These are phyloP conservation scores for Macropis europaea DNA, from an alignment of 2,888 invertebrate species.

Conservation along the genomic window DNA sequence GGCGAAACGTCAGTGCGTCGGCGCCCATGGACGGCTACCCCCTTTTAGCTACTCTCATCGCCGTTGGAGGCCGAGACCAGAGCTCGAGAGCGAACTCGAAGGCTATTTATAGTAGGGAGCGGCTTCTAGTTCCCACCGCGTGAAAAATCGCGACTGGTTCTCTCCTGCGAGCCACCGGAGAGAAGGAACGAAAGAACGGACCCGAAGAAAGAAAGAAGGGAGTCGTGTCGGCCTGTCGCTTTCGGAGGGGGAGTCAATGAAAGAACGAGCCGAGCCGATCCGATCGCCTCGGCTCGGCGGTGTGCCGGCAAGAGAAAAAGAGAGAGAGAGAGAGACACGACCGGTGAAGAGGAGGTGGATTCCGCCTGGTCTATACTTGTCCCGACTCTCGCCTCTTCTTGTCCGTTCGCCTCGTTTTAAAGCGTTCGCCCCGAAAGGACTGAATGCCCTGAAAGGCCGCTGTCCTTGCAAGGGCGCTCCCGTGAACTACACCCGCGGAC, in stretches of 20 bases:
- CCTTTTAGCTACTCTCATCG: constrained; percentile 64
- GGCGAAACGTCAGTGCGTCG: constrained; percentile 46
- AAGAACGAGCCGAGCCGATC: constrained; percentile 29
- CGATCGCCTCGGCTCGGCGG: background rate
- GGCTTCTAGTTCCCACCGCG: constrained; percentile 71
- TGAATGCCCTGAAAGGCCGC: constrained; percentile 53
- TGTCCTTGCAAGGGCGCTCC: constrained; percentile 64
- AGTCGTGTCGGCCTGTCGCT: background rate
- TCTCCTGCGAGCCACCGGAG: constrained; percentile 49
- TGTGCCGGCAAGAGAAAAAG: background rate
- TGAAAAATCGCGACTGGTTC: constrained; percentile 71
- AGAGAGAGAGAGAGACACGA: background rate
- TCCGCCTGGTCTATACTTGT: constrained; percentile 8
- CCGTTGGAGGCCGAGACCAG: constrained; percentile 60
- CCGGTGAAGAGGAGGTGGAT: background rate
- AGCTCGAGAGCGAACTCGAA: constrained; percentile 66
- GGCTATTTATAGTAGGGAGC: constrained; percentile 74
- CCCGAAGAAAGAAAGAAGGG: constrained; percentile 36
- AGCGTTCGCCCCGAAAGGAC: constrained; percentile 37
- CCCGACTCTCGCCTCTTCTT: constrained; percentile 28
- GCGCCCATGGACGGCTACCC: constrained; percentile 57
- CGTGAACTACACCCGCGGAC: constrained; percentile 33
- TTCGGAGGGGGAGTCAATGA: background rate
- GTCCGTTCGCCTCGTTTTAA: constrained; percentile 22
- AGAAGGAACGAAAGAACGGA: constrained; percentile 32